Base-by-base conservation (phyloP, 2,888 invertebrate species). In the Gandaritis pyraliata region DNA sequence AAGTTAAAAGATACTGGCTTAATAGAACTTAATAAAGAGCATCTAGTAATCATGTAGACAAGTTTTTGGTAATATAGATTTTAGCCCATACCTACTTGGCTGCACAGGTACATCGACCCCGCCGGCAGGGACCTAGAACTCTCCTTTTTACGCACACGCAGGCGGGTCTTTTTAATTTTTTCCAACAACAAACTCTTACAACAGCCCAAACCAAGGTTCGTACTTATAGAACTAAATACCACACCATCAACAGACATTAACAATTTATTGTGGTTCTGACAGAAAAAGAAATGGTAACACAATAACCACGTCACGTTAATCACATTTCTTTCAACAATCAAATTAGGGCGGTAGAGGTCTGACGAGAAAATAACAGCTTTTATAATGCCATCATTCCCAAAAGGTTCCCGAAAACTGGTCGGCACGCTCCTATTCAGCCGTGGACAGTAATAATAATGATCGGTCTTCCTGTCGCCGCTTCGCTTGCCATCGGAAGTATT, bases 361-460 rank as follows among this genome's bases (percentile, higher is more conserved):
- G 86, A 86, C 81, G 82, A 76, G 79, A 78, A 84, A 89, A 89
- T 86, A 85, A 86, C 82, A 78, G 85, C 82, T 83, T 87, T 87
- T 86, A 87, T 85, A 81, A 84, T 86, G 77, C 81, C 81, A 85
- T 86, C 85, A 84, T 80, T 75, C 70, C 75, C 81, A 79, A 83
- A 76, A 82, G 81, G 80, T 72, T 81, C 75, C 71, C 77, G 80
- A 84, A 85, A 87, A 75, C 76, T 74, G 70, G 76, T 69, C 71
- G 84, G 76, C 85, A 83, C 86, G 83, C 83, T 83, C 75, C 83
- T 70, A 83, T 85, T 86, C 75, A 80, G 72, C 64, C 72, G 77
- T 77, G 82, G 82, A 82, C 83, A 78, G 80, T 86, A 88, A 89
- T 88, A 90, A 91, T 89, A 88, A 88, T 85, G 84, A 87, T 86